Conservation (phyloP, 2,888 invertebrate genomes). For the Campopleginae sp. region DNA sequence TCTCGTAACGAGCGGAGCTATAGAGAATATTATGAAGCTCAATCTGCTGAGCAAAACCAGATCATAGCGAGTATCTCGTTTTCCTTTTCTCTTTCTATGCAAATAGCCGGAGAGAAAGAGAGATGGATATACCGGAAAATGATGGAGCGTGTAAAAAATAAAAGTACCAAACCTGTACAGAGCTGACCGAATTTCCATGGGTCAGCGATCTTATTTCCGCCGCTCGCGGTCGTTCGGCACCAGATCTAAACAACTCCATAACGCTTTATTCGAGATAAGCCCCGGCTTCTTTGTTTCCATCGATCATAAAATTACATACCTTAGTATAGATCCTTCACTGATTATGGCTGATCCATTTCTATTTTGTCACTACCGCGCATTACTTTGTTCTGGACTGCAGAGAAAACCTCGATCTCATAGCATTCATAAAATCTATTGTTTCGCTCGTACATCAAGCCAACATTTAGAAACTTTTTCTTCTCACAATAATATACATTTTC, state of each 20-base stretch:
- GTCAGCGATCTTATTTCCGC: constrained; percentile 42
- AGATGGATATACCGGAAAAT: constrained; percentile 48
- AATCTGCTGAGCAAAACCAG: constrained; percentile 46
- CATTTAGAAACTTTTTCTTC: constrained; percentile 53
- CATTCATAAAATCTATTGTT: constrained; percentile 48
- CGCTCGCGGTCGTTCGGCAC: background rate
- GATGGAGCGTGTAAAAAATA: constrained; percentile 3
- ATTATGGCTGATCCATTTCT: constrained; percentile 34
- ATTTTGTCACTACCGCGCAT: constrained; percentile 23
- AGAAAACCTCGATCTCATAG: constrained; percentile 33
- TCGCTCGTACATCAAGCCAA: constrained; percentile 15
- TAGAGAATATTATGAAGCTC: constrained; percentile 23
- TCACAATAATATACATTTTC: constrained; percentile 41
- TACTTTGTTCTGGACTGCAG: constrained; percentile 6
- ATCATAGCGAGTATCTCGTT: constrained; percentile 6
- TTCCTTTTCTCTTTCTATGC: constrained; percentile 15
- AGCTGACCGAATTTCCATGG: constrained; percentile 57
- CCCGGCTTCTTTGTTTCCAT: background rate
- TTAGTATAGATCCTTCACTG: background rate
- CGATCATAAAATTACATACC: background rate
- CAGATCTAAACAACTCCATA: background rate
- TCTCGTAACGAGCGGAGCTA: constrained; percentile 9
- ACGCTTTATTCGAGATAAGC: background rate
- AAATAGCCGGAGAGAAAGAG: constrained; percentile 19
- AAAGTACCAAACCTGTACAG: constrained; percentile 11